A percentile compares a stretch with the other conserved stretches of the same genome.
These are phyloP conservation scores for Piezodorus guildinii DNA, from an alignment of 1,140 invertebrate species.

Conservation along the genomic window DNA sequence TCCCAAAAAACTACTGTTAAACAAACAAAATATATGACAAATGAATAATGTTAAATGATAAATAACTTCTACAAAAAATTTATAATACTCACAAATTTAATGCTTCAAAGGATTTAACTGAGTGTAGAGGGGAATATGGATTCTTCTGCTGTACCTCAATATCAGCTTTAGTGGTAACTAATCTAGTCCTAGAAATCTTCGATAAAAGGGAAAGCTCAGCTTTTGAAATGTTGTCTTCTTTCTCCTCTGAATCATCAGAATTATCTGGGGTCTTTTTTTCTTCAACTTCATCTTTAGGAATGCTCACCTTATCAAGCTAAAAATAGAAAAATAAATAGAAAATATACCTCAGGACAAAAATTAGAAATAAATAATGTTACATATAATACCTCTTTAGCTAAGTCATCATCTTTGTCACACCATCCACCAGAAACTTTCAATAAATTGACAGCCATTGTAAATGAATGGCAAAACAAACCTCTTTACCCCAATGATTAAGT, in stretches of 20 bases:
- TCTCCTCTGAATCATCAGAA: not conserved
- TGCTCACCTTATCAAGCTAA: not conserved
- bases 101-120: conserved; percentile 88
- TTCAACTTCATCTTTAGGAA: not conserved
- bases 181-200: conserved; percentile 82
- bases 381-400: no score
- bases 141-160: conserved; percentile 82
- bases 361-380: no score
- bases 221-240: conserved; percentile 28
- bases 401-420: not conserved
- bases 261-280: no score
- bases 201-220: conserved; percentile 78
- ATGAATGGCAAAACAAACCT: no score
- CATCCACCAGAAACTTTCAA: conserved; percentile 5
- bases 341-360: no score
- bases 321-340: not conserved
- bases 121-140: conserved; percentile 85
- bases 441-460: conserved; percentile 5
- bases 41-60: no score
- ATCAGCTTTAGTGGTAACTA: conserved; percentile 73
- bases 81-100: conserved; percentile 62
- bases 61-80: no score
- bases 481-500: no score
- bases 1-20: no score
- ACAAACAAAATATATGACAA: no score